Base-by-base conservation (phyloP, 2,888 invertebrate species). In the Drosophila meridionalis region DNA sequence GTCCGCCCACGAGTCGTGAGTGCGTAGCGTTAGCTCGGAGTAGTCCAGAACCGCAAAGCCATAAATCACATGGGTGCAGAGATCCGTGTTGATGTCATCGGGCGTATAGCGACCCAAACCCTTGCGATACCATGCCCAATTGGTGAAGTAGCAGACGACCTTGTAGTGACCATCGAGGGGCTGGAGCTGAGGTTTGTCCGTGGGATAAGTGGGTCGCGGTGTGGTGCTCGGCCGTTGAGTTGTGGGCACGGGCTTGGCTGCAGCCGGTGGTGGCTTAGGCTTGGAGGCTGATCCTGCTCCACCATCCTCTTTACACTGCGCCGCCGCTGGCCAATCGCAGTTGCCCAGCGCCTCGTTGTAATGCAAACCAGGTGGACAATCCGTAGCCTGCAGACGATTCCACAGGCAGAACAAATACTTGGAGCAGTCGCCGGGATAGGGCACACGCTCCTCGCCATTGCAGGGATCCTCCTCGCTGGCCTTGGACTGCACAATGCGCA, bases 41-140 rank as follows among this genome's bases (percentile, higher is more conserved):
- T 95, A 95, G 86, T 98, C 97, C 58, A 98, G 93, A n/a, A 98
- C 97, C 0, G 98, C 98, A 89, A 98, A 98, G 12, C 98, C 98
- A 90, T 98, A 98, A 0, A 98, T 96, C 61, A 99, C 95, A 91
- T 99, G 98, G 0, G 98, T 98, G 91, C 98, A 99, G 0, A 98
- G 94, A 69, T 96, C 95, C 2, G 97, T 95, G 88, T 98, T 96
- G 58, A 98, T 97, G 88, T 98, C 95, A 89, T 97, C 97, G 0
- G 98, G 98, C 0, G 96, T 94, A 87, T 96, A 98, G 90, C 97
- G 97, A 48, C 97, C 98, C 42, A 95, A 91, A 0, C 97, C 97
- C 83, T 95, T 95, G 34, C 97, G 94, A 90, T 97, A 98, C 97
- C 98, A 98, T 0, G 98, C 97, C 98, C 98, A 98, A 91, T 98